A percentile compares a stretch with the other conserved stretches of the same genome.
These are phyloP conservation scores for Acanthis flammea DNA, from an alignment of 2,797 vertebrate species.

Conservation along the genomic window DNA sequence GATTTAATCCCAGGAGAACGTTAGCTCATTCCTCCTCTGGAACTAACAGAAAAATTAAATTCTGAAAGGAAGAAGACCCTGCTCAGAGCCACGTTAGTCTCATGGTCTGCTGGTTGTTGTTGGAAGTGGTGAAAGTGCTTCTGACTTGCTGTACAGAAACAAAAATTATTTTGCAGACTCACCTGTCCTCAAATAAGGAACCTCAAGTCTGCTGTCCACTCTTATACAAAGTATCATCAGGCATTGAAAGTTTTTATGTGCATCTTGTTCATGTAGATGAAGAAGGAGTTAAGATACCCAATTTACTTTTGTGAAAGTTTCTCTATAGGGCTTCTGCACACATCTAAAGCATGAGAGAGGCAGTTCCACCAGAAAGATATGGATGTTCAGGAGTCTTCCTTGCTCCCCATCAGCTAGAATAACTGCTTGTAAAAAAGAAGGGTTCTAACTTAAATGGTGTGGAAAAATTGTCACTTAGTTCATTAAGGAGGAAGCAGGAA, in stretches of 20 bases:
- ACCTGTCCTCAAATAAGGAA: neutral
- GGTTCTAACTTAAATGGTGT: neutral
- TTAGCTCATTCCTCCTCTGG: neutral
- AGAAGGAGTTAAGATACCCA: neutral
- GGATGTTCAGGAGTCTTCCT: neutral
- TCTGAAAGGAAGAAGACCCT: neutral
- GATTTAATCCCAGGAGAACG: neutral
- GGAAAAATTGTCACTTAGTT: neutral
- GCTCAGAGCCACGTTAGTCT: neutral
- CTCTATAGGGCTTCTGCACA: neutral
- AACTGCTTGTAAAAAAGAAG: neutral
- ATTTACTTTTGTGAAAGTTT: neutral
- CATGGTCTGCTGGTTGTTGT: neutral
- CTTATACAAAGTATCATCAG: neutral
- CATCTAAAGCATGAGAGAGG: neutral
- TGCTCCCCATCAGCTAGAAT: neutral
- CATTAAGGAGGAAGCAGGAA: neutral
- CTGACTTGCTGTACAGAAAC: neutral
- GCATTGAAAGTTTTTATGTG: neutral
- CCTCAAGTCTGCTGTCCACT: neutral
- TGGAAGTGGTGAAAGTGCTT: neutral
- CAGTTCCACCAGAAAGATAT: neutral
- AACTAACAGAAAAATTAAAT: neutral
- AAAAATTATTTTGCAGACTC: neutral
- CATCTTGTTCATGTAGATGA: neutral